Evolutionary conservation across 2,797 vertebrate species (phyloP), one percentile per base, ranked within the genome.

Genomic region (Enteromius thamalakanensis): DNA sequence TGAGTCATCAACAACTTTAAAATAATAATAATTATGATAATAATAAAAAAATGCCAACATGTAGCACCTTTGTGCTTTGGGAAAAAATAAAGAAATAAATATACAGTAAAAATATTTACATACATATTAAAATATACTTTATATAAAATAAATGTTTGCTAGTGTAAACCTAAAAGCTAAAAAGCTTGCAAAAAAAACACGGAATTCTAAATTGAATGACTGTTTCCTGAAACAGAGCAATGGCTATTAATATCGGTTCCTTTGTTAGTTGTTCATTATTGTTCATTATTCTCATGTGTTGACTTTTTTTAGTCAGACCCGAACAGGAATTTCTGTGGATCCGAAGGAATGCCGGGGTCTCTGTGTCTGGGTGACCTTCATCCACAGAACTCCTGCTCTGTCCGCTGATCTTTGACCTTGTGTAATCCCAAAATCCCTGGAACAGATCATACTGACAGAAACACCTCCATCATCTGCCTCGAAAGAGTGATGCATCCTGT

Each of bases 301-400:
- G 60, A 65, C 68, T 84, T 64, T 75, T 75, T 79, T 45, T 69
- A 40, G 49, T 53, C 23, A 49, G 32, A 15, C 1, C 62, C 2
- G 34, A 80, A 76, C 70, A 72, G 69, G 65, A 78, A 82, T 80
- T 76, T 78, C 75, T 62, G 51, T 70, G 72, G 42, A 55, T 84
- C 62, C 82, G 80, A 76, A 91, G 93, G 93, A 94, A 95, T 95
- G 93, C 89, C 89, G 84, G 89, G 92, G 90, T 93, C 93, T 90
- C 70, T 65, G 83, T 87, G 89, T 90, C 89, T 75, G 80, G 88
- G 74, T 93, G 93, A 93, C 93, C 84, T 93, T 91, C 92, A 92
- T 93, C 93, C 91, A 84, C 81, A 76, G 86, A 84, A 91, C 89
- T 92, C 85, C 86, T 85, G 70, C 47, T 78, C 84, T 92, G 92